Percentiles rank a stretch among this genome's conserved stretches.
Evolutionary conservation across 2,888 invertebrate species (phyloP).

Genomic region (Mesochorus sp.): DNA sequence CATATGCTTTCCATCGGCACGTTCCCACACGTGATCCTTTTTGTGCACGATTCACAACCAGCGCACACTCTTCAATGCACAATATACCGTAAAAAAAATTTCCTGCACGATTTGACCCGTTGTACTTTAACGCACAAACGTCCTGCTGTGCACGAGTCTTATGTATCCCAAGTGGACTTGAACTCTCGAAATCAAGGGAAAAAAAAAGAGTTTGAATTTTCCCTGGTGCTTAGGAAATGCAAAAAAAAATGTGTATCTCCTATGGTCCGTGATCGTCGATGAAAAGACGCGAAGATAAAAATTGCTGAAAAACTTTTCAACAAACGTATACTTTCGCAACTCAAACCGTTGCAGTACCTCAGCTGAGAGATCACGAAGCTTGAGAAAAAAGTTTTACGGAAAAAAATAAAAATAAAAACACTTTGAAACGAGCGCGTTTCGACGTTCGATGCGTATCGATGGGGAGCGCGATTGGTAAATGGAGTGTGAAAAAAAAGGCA

Average conservation of each 20-base stretch:
- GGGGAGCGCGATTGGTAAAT: not conserved
- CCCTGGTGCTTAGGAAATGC: not conserved
- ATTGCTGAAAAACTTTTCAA: constrained; percentile 9
- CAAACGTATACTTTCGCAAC: not conserved
- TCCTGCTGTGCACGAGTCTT: too few species aligned
- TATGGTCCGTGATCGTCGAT: not conserved
- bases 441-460: not conserved
- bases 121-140: not conserved
- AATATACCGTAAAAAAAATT: constrained; percentile 8
- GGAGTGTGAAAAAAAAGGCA: not conserved
- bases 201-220: not conserved
- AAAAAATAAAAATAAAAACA: constrained; percentile 19
- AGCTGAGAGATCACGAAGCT: not conserved
- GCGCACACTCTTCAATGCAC: not conserved
- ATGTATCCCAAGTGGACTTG: constrained; percentile 5
- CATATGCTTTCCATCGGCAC: too few species aligned
- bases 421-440: constrained; percentile 2
- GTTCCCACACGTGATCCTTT: not conserved
- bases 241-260: not conserved
- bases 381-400: not conserved
- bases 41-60: not conserved
- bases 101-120: constrained; percentile 16
- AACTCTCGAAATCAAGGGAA: not conserved
- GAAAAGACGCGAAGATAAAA: not conserved
- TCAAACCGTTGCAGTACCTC: not conserved